Percentiles rank a stretch among this genome's conserved stretches.
phyloP scores from a whole-genome alignment of 2,113 vertebrate genomes.

The Eubucco bourcierii region DNA sequence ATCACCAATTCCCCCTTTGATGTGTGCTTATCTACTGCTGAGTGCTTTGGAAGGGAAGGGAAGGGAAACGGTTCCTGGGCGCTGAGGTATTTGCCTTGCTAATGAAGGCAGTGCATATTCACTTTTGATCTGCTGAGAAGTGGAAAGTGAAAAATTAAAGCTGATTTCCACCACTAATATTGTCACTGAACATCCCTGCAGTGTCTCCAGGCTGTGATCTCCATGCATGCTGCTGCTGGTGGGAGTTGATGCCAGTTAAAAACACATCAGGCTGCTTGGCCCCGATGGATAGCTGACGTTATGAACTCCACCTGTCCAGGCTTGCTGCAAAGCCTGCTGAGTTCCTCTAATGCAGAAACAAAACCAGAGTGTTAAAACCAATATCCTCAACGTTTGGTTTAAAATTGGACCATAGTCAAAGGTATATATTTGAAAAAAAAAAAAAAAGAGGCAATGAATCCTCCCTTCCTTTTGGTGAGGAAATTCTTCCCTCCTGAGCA shows the following conservation, averaged over 20 bases:
- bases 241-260: conserved; percentile 12
- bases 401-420: background rate
- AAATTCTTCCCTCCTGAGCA: background rate
- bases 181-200: conserved; percentile 34
- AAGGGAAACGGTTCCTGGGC: background rate
- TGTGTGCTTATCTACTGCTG: background rate
- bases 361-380: background rate
- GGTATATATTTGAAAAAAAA: background rate
- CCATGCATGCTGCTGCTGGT: background rate
- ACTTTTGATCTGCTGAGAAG: conserved; percentile 44
- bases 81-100: conserved; percentile 45
- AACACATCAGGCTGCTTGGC: background rate
- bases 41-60: background rate
- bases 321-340: background rate
- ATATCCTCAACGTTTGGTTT: background rate
- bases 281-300: background rate
- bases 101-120: conserved; percentile 24
- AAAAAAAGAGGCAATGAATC: background rate
- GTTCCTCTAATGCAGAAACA: background rate
- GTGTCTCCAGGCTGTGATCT: conserved; percentile 41
- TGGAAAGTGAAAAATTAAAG: conserved; percentile 65
- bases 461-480: background rate
- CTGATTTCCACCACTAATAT: conserved; percentile 58
- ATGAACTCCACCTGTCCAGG: background rate
- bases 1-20: background rate